Percentiles rank a stretch among this genome's conserved stretches.
phyloP scores from a whole-genome alignment of 2,888 invertebrate species.

The Lasioglossum morio region DNA sequence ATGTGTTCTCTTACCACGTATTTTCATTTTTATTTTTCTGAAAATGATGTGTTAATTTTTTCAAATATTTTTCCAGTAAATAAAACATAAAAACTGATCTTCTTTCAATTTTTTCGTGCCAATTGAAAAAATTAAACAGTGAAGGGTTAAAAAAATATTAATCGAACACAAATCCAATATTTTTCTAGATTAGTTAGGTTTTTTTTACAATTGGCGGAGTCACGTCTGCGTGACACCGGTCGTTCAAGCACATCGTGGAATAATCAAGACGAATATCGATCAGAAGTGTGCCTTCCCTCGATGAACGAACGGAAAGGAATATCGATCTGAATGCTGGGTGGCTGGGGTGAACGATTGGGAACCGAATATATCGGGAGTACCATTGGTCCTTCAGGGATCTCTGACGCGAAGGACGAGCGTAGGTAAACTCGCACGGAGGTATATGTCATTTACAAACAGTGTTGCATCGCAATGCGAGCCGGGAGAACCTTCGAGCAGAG shows the following conservation, averaged over 20 bases:
- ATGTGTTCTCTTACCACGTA: no score
- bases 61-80: no score
- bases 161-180: no score
- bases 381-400: neutral
- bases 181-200: neutral
- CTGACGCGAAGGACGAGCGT: conserved; percentile 14
- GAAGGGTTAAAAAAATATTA: no score
- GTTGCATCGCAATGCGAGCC: conserved; percentile 31
- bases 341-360: neutral
- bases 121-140: no score
- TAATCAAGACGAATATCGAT: conserved; percentile 13
- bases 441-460: conserved; percentile 34
- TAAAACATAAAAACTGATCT: no score
- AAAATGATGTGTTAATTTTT: no score
- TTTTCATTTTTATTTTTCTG: no score
- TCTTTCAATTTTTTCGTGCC: no score
- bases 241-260: neutral
- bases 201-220: neutral
- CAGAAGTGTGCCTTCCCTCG: neutral
- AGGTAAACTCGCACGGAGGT: conserved; percentile 5
- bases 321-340: neutral
- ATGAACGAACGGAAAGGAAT: conserved; percentile 1
- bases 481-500: conserved; percentile 18
- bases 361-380: neutral
- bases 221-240: neutral